Evolutionary conservation across 1,140 invertebrate species (phyloP).

Genomic region (Caenorhabditis remanei): DNA sequence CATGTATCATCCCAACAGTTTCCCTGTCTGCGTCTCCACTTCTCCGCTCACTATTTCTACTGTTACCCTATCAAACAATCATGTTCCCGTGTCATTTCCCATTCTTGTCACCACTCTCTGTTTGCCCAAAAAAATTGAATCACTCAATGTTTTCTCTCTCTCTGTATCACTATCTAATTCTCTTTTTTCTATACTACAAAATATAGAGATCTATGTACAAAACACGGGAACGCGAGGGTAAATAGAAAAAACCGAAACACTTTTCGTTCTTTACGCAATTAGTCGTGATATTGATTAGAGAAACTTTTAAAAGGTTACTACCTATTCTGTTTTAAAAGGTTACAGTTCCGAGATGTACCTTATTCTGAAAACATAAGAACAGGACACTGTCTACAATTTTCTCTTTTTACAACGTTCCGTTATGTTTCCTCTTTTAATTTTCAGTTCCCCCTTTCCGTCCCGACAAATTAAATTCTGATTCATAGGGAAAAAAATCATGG

Average conservation of each 20-base stretch:
- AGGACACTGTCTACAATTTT: background rate
- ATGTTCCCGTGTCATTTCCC: slow-evolving; percentile 8
- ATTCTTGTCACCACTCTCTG: slow-evolving; percentile 39
- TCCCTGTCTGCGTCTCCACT: background rate
- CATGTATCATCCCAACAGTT: slow-evolving; percentile 13
- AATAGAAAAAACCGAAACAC: too few species aligned
- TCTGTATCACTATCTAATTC: slow-evolving; percentile 42
- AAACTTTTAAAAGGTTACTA: too few species aligned
- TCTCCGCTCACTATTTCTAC: background rate
- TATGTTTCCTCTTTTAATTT: background rate
- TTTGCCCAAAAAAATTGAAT: slow-evolving; percentile 29
- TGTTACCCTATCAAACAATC: background rate
- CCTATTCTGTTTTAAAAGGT: too few species aligned
- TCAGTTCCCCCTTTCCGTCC: background rate
- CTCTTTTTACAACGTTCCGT: background rate
- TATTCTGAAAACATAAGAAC: too few species aligned
- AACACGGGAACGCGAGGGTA: background rate
- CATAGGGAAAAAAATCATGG: slow-evolving; percentile 11
- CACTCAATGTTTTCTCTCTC: slow-evolving; percentile 18
- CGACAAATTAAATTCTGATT: slow-evolving; percentile 9
- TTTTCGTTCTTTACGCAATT: too few species aligned
- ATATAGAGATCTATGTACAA: background rate
- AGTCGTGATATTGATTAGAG: too few species aligned
- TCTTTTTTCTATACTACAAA: background rate
- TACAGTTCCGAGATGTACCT: too few species aligned